A percentile compares a stretch with the other conserved stretches of the same genome.
phyloP scores from a whole-genome alignment of 2,113 vertebrate genomes.

The Prietella phreatophila region DNA sequence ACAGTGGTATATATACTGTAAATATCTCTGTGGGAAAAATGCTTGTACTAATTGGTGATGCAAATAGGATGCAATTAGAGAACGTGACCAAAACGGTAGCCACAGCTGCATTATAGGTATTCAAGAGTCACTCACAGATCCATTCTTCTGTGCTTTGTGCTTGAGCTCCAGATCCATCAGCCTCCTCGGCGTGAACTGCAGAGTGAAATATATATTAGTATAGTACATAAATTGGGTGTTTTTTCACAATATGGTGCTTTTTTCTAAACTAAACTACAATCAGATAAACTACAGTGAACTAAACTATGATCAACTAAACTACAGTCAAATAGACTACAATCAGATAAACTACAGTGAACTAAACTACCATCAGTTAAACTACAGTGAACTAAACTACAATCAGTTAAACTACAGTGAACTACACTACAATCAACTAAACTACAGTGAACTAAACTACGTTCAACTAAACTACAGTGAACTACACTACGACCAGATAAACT shows the following conservation, averaged over 20 bases:
- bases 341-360: too few relatives aligned
- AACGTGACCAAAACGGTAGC: background rate
- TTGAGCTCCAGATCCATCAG: slow-evolving; percentile 3
- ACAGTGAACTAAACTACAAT: too few relatives aligned
- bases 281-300: too few relatives aligned
- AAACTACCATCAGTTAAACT: too few relatives aligned
- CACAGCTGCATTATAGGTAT: background rate
- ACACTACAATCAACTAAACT: too few relatives aligned
- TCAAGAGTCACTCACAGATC: slow-evolving; percentile 12
- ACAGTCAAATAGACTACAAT: too few relatives aligned
- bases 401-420: too few relatives aligned
- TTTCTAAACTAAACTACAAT: too few relatives aligned
- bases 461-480: too few relatives aligned
- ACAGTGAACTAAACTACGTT: too few relatives aligned
- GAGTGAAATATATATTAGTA: background rate
- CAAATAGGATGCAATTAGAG: background rate
- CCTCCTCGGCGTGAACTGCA: slow-evolving; percentile 21
- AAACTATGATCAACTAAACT: too few relatives aligned
- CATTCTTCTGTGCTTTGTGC: background rate
- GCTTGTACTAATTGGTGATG: background rate
- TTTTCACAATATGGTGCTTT: background rate
- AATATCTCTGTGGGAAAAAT: background rate
- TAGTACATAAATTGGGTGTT: background rate
- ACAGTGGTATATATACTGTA: background rate
- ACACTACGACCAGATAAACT: too few relatives aligned